Evolutionary conservation across 1,140 invertebrate genomes (phyloP), one percentile per base, ranked within the genome.

Genomic region (Campodea augens): DNA sequence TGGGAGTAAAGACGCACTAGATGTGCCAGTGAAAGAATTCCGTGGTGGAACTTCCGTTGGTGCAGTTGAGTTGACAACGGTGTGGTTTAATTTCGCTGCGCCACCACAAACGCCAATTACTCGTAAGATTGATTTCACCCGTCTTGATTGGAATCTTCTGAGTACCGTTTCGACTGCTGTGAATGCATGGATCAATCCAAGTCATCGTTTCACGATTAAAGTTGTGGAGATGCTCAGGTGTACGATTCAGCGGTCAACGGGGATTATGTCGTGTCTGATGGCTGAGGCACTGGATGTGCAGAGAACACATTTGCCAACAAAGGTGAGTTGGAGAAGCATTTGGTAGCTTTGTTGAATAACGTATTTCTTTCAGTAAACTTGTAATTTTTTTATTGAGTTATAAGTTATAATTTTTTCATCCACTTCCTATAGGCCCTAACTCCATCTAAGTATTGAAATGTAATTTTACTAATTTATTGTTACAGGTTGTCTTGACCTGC

Each of bases 1-100:
- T n/a, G 38, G 49, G 52, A 25, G 44, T 43, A 10, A 43, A 19
- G 41, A 27, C 10, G 5, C 19, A 10, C 5, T 12, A 27, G 23
- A 27, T 13, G 24, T 10, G 22, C 24, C 37, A 15, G 41, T 24
- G 19, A 23, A 43, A 72, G 21, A 80, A 78, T 54, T n/a, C 13
- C 43, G 41, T 23, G 38, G 45, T n/a, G 48, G 50, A 12, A 76
- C 75, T 0, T 81, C 80, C 0, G 84, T 81, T 0, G 84, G 81
- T 54, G 69, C 82, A 1, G 81, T 93, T 36, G 82, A 93, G 56
- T 64, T 96, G 4, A 82, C 84, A 58, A 78, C 81, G 0, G 81
- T 92, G 10, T 97, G 91, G 91, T 90, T 96, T 52, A 95, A 95
- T 60, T 96, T 96, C 68, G 91, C 91, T 18, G 90, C 92, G 1